Percentiles rank a stretch among this genome's conserved stretches.
Conservation (phyloP, 92 coral and sea anemone species). For the Muricea muricata region DNA sequence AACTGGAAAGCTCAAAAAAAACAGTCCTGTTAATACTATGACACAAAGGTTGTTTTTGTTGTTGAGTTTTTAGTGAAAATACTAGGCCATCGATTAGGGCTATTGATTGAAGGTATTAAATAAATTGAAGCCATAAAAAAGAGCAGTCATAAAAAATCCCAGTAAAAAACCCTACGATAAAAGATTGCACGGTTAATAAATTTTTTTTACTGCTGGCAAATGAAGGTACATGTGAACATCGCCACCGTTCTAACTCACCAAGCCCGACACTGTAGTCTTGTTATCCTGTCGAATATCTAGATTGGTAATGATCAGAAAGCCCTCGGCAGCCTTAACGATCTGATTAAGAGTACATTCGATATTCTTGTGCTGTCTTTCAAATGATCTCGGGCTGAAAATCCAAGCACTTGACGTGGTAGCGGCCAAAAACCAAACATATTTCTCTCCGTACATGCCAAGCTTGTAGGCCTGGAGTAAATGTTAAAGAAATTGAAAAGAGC, state of each 20-base stretch:
- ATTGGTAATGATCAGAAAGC: slow-evolving; percentile 71
- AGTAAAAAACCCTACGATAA: too few species aligned
- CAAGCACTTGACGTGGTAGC: slow-evolving; percentile 44
- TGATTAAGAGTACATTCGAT: slow-evolving; percentile 63
- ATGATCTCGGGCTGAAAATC: slow-evolving; percentile 38
- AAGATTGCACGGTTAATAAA: too few species aligned
- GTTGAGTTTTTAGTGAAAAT: too few species aligned
- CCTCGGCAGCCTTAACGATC: slow-evolving; percentile 68
- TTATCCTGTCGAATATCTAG: slow-evolving; percentile 76
- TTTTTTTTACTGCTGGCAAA: too few species aligned
- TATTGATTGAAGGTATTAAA: too few species aligned
- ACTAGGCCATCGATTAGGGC: too few species aligned
- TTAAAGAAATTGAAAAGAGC: neutral
- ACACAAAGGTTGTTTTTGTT: too few species aligned
- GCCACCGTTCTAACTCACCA: slow-evolving; percentile 90
- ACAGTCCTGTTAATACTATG: too few species aligned
- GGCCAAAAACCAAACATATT: slow-evolving; percentile 87
- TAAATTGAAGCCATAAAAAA: too few species aligned
- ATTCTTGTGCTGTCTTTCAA: slow-evolving; percentile 6
- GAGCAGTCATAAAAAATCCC: too few species aligned
- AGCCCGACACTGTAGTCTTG: slow-evolving; percentile 73
- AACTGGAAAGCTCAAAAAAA: too few species aligned
- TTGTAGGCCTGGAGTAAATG: slow-evolving; percentile 71
- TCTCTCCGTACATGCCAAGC: slow-evolving; percentile 78
- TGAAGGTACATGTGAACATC: too few species aligned